Base-by-base conservation (phyloP, 1,140 invertebrate species). In the Aphidius ervi region DNA sequence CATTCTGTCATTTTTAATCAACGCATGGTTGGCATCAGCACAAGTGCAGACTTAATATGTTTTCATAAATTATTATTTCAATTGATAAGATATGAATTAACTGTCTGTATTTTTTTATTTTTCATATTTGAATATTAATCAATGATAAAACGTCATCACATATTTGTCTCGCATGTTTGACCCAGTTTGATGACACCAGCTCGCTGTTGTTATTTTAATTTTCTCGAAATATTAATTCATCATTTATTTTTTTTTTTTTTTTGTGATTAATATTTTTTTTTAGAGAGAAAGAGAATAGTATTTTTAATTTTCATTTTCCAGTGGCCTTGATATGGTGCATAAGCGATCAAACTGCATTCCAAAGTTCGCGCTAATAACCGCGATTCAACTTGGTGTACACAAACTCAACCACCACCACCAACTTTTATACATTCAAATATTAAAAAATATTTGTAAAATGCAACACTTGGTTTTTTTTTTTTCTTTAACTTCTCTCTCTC, bases 321-420 rank as follows among this genome's bases (percentile, higher is more conserved):
- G 65, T 65, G 74, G 68, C 74, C 74, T 75, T 75, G 73, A 74
- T 75, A 71, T 60, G 52, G 41, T 49, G 62, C 61, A 62, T 39
- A 48, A 74, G 69, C 70, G 70, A 75, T 74, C 74, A 63, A 71
- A 74, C 71, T 67, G 68, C 74, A 76, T 76, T 76, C 74, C 74
- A 73, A 61, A 66, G 69, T 68, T 69, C 61, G 59, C 70, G 39
- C 40, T 54, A n/a, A 5, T 8, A 42, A 54, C 52, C 41, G 52
- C 52, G 39, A 40, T 54, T 41, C 40, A 2, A 40, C 39, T 40
- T 42, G 47, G 66, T 66, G 65, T 59, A 54, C 58, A 64, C 59
- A 64, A 49, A 61, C 49, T 65, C 62, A 43, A 23, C 9, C 4
- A 31, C 4, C 2, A 31, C 2, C 23, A 16, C 16, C 16, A 16